Evolutionary conservation across 2,888 invertebrate genomes (phyloP), one percentile per base, ranked within the genome.

Genomic region (Nebria salina): DNA sequence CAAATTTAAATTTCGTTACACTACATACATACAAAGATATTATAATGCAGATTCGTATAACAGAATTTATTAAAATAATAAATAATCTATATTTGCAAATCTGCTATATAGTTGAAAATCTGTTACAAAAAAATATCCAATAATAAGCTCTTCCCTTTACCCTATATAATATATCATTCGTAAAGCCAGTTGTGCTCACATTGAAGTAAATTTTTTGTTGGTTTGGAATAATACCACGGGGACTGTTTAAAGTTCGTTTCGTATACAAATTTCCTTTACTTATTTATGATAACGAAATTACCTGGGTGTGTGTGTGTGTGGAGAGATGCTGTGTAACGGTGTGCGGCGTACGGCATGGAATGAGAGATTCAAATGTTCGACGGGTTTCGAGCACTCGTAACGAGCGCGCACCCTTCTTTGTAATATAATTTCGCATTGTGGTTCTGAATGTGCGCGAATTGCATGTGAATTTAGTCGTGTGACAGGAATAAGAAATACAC

Each of bases 241-340:
- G 79, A 75, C 79, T 79, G 79, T 65, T 79, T 75, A 75, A 75
- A 79, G 75, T 79, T 79, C 75, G 75, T 79, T 79, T 68, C 75
- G 75, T 75, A 79, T 79, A 79, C 79, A 79, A 79, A 79, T 79
- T 79, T 79, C 79, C 79, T 68, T 79, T 79, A 79, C 79, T 79
- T 79, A 79, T 79, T 79, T 79, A 79, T 79, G 79, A 79, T 79
- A 79, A 79, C 79, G 41, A 74, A 79, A 79, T 79, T 79, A 79
- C 75, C 54, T 13, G 64, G 73, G 72, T 26, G 72, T 65, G 73
- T 72, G 72, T 26, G 72, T 65, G 73, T 72, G 72, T 54, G 43
- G 76, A 13, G 76, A 41, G 76, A 15, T 20, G 70, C 77, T 72
- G 72, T 15, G 66, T 25, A 41, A n/a, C 42, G 11, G 42, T 65